These are phyloP conservation scores for Dendrolimus kikuchii DNA, from an alignment of 1,140 invertebrate species.

Conservation along the genomic window DNA sequence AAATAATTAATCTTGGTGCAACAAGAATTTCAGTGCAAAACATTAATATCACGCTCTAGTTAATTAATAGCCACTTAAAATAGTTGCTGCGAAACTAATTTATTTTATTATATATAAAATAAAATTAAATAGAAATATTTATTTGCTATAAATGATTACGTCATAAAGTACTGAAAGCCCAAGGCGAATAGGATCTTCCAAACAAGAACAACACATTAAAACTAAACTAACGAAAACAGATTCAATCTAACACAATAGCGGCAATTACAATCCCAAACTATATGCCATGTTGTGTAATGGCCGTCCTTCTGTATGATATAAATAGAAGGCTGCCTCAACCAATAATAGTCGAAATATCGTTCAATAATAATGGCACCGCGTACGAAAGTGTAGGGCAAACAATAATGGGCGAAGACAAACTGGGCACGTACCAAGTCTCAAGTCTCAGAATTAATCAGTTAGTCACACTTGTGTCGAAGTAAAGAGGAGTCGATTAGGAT, in stretches of 20 bases:
- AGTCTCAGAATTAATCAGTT: constrained; percentile 67
- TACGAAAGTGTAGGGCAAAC: constrained; percentile 42
- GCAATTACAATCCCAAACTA: constrained; percentile 59
- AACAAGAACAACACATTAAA: constrained; percentile 30
- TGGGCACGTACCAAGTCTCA: constrained; percentile 40
- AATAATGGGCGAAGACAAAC: constrained; percentile 46
- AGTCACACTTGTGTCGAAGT: constrained; percentile 65
- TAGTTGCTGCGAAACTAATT: too few relatives aligned
- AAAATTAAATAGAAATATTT: constrained; percentile 2
- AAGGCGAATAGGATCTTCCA: constrained; percentile 10
- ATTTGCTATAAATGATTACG: constrained; percentile 6
- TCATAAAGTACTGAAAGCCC: constrained; percentile 1
- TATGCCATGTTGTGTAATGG: constrained; percentile 43
- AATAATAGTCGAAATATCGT: constrained; percentile 59
- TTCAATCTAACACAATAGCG: constrained; percentile 58
- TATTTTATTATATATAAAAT: too few relatives aligned
- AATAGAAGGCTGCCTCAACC: constrained; percentile 34
- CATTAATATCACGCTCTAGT: constrained; percentile 26
- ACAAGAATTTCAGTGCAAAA: constrained; percentile 27
- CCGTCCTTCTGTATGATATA: constrained; percentile 49
- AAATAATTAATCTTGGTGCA: constrained; percentile 29
- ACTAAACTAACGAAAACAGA: constrained; percentile 38
- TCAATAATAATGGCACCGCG: constrained; percentile 45
- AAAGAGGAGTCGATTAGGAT: constrained; percentile 66
- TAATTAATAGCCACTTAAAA: constrained; percentile 25